Evolutionary conservation across 2,888 invertebrate genomes (phyloP).

Genomic region (Tipula confusa): DNA sequence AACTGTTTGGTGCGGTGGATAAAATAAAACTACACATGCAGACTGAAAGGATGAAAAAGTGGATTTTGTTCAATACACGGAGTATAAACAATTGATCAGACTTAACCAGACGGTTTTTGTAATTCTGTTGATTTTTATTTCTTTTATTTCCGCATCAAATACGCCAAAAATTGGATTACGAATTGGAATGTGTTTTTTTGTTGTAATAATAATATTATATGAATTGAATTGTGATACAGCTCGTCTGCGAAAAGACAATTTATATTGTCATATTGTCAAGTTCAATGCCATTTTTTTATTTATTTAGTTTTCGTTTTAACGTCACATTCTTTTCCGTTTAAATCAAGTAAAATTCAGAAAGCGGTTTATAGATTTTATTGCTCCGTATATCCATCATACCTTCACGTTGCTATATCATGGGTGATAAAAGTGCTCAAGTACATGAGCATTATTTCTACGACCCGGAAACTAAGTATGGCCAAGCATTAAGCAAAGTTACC

Average conservation of each 20-base stretch:
- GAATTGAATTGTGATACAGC: not conserved
- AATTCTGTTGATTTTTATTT: not conserved
- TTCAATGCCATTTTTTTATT: not conserved
- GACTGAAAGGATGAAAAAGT: not conserved
- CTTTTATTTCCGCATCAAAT: conserved; percentile 3
- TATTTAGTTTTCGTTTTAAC: not conserved
- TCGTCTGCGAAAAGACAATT: not conserved
- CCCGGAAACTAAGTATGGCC: too few relatives aligned
- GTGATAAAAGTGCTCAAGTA: too few relatives aligned
- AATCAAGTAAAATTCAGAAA: too few relatives aligned
- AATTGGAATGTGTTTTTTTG: not conserved
- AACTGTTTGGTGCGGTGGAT: not conserved
- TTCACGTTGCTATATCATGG: too few relatives aligned
- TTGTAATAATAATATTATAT: not conserved
- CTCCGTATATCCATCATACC: too few relatives aligned
- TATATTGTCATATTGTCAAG: not conserved
- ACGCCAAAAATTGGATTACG: not conserved
- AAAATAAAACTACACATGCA: not conserved
- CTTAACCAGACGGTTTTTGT: not conserved
- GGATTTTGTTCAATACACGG: not conserved
- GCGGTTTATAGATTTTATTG: too few relatives aligned
- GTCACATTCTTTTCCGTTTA: not conserved
- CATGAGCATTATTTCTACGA: too few relatives aligned
- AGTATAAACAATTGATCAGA: not conserved
- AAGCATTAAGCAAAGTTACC: too few relatives aligned